Conservation (phyloP, 2,113 vertebrate species). For the Tiliqua scincoides region DNA sequence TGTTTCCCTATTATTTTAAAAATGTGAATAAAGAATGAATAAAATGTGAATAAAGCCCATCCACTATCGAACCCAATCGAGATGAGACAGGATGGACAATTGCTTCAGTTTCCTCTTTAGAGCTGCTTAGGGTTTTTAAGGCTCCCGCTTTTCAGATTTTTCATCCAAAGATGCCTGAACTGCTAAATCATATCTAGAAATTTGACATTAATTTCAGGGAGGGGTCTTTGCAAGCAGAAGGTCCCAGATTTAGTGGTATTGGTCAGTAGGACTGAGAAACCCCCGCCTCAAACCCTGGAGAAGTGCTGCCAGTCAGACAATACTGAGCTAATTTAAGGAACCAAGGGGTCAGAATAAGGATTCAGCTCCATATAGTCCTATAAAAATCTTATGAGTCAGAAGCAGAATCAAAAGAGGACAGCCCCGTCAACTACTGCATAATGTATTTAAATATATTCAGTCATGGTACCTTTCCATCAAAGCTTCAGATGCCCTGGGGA, state of each 20-base stretch:
- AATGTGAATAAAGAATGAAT: too few species aligned
- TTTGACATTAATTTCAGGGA: too few species aligned
- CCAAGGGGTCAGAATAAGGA: too few species aligned
- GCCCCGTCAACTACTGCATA: constrained; percentile 40
- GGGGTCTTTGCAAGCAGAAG: too few species aligned
- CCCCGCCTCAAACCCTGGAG: too few species aligned
- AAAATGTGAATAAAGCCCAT: background rate
- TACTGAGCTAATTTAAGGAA: too few species aligned
- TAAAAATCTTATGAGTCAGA: constrained; percentile 8
- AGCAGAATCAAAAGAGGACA: constrained; percentile 48
- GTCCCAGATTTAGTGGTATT: too few species aligned
- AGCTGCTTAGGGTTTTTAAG: constrained; percentile 11
- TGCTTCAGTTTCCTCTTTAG: constrained; percentile 8
- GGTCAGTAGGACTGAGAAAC: too few species aligned
- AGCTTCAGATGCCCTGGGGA: background rate
- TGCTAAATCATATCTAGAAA: too few species aligned
- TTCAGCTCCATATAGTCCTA: background rate
- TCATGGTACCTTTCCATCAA: constrained; percentile 58
- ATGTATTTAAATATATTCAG: constrained; percentile 50
- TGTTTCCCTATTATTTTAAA: background rate
- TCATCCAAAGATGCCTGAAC: background rate
- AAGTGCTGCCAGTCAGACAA: too few species aligned
- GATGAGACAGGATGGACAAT: background rate
- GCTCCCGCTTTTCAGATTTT: background rate
- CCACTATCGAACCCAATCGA: background rate